These are phyloP conservation scores for Xenopus laevis DNA, from an alignment of 2,113 vertebrate genomes.

Conservation along the genomic window DNA sequence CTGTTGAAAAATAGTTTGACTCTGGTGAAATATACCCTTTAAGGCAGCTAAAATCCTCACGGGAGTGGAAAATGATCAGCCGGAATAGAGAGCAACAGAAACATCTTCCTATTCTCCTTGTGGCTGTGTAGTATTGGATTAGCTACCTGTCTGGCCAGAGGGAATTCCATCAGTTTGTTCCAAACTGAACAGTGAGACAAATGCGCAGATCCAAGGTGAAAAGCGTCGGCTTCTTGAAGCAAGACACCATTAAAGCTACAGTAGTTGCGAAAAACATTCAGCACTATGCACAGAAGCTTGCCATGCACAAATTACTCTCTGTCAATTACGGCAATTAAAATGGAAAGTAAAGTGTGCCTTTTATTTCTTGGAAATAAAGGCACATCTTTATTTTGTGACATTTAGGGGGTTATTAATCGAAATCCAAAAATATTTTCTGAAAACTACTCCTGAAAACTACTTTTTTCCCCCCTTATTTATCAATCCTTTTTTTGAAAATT, in stretches of 20 bases:
- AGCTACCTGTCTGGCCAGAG: conserved; percentile 42
- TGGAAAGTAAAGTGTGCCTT: too few relatives aligned
- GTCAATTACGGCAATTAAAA: conserved; percentile 26
- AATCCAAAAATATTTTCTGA: too few relatives aligned
- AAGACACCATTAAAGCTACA: conserved; percentile 48
- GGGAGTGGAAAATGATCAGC: conserved; percentile 29
- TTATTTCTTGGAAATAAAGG: conserved; percentile 12
- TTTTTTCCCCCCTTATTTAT: too few relatives aligned
- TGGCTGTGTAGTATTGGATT: conserved; percentile 39
- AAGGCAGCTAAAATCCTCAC: conserved; percentile 29
- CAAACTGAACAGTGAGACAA: conserved; percentile 44
- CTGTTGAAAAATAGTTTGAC: conserved; percentile 26
- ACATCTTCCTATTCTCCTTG: conserved; percentile 36
- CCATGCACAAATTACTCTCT: conserved; percentile 34
- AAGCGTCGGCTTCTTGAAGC: conserved; percentile 26
- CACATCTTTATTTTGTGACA: background rate
- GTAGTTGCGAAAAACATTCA: conserved; percentile 28
- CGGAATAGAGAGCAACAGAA: conserved; percentile 31
- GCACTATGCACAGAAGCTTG: conserved; percentile 7
- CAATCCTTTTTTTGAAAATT: too few relatives aligned
- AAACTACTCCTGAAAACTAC: too few relatives aligned
- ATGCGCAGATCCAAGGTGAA: conserved; percentile 41
- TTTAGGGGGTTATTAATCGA: too few relatives aligned
- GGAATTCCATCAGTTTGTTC: conserved; percentile 44
- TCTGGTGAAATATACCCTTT: conserved; percentile 13